Evolutionary conservation across 2,888 invertebrate genomes (phyloP).

Genomic region (Rhagonycha fulva): DNA sequence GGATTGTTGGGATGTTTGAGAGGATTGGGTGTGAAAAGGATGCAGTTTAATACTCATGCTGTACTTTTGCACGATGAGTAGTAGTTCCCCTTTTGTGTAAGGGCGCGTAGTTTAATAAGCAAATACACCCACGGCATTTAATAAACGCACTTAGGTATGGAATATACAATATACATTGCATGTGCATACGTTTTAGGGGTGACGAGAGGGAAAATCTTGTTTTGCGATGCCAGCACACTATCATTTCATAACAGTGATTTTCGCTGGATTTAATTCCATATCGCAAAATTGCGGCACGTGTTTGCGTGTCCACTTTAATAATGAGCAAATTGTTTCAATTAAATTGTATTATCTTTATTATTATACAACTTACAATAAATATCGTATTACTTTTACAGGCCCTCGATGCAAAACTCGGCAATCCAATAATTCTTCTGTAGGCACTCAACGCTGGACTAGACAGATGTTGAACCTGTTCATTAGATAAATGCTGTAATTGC

Average conservation of each 20-base stretch:
- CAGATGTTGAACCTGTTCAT: slow-evolving; percentile 7
- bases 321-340: background rate
- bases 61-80: slow-evolving; percentile 46
- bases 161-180: slow-evolving; percentile 40
- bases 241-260: slow-evolving; percentile 5
- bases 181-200: slow-evolving; percentile 14
- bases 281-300: background rate
- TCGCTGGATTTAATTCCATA: background rate
- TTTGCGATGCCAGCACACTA: slow-evolving; percentile 2
- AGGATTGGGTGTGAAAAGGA: slow-evolving; percentile 23
- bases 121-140: slow-evolving; percentile 53
- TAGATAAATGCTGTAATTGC: background rate
- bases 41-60: slow-evolving; percentile 11
- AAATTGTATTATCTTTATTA: background rate
- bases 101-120: slow-evolving; percentile 50
- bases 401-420: background rate
- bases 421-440: background rate
- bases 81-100: slow-evolving; percentile 45
- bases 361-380: background rate
- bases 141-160: slow-evolving; percentile 51
- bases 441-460: background rate
- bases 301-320: background rate
- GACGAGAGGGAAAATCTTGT: background rate
- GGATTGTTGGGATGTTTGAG: slow-evolving; percentile 12
- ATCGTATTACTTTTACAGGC: background rate